Conservation (phyloP, 2,888 invertebrate species). For the Aromia moschata region DNA sequence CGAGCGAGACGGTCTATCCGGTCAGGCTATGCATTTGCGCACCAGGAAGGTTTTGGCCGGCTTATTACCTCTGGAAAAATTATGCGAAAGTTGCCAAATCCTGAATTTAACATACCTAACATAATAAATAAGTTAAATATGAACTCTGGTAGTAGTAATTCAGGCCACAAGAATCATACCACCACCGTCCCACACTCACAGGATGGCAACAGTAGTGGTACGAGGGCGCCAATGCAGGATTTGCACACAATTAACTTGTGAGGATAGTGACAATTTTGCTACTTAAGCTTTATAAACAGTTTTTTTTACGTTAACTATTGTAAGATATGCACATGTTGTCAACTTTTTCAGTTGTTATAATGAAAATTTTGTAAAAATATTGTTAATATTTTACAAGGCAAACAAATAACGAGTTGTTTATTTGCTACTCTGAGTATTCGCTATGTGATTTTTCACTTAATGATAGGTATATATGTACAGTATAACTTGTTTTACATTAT, state of each 20-base stretch:
- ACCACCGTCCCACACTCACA: constrained; percentile 55
- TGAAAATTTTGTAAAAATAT: constrained; percentile 32
- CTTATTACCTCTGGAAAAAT: constrained; percentile 98
- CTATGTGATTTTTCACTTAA: constrained; percentile 58
- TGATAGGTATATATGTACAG: constrained; percentile 54
- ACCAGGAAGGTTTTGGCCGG: constrained; percentile 96
- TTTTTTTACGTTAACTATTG: constrained; percentile 28
- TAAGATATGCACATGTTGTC: constrained; percentile 46
- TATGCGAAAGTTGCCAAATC: constrained; percentile 86
- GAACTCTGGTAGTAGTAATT: constrained; percentile 49
- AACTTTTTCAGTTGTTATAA: constrained; percentile 36
- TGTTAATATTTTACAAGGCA: constrained; percentile 40
- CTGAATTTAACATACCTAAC: constrained; percentile 76
- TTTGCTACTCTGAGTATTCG: constrained; percentile 54
- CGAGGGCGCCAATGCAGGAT: constrained; percentile 76
- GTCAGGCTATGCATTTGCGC: constrained; percentile 98
- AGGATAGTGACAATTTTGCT: constrained; percentile 37
- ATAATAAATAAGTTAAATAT: constrained; percentile 64
- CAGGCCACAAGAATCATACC: constrained; percentile 35
- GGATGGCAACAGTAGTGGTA: constrained; percentile 34
- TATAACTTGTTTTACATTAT: constrained; percentile 58
- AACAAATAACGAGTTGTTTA: constrained; percentile 31
- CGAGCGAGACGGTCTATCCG: constrained; percentile 85
- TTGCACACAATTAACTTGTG: constrained; percentile 78
- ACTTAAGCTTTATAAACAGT: constrained; percentile 34